Conservation (phyloP, 2,888 invertebrate genomes). For the Sesamia inferens region DNA sequence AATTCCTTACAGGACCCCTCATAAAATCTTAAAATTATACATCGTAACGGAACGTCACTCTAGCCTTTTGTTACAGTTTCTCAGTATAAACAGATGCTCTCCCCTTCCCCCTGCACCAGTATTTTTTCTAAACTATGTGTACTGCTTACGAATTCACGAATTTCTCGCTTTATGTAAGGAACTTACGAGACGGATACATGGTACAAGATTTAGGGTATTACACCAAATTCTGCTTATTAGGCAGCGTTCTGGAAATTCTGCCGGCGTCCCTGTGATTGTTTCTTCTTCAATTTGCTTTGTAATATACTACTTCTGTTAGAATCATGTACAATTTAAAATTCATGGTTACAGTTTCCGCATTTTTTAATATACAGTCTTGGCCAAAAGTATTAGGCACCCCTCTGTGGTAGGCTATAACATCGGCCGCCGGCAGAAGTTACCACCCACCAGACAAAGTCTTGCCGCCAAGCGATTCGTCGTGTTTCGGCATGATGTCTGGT, state of each 20-base stretch:
- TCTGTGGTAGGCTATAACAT: too few relatives aligned
- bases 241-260: background rate
- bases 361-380: too few relatives aligned
- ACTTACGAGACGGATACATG: conserved; percentile 1
- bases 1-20: background rate
- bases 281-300: too few relatives aligned
- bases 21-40: background rate
- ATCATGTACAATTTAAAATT: too few relatives aligned
- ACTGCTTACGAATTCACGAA: conserved; percentile 34
- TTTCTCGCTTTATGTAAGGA: conserved; percentile 33
- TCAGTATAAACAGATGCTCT: conserved; percentile 16
- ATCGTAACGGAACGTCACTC: background rate
- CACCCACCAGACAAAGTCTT: too few relatives aligned
- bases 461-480: too few relatives aligned
- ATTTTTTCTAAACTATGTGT: conserved; percentile 10
- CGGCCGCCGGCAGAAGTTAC: too few relatives aligned
- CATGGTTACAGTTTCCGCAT: background rate
- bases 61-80: background rate
- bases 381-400: too few relatives aligned
- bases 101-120: background rate
- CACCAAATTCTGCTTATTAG: conserved; percentile 31
- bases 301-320: too few relatives aligned
- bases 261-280: too few relatives aligned
- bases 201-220: conserved; percentile 32
- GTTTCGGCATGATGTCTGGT: too few relatives aligned